Base-by-base conservation (phyloP, 1,140 invertebrate species). In the Bombus cullumanus region DNA sequence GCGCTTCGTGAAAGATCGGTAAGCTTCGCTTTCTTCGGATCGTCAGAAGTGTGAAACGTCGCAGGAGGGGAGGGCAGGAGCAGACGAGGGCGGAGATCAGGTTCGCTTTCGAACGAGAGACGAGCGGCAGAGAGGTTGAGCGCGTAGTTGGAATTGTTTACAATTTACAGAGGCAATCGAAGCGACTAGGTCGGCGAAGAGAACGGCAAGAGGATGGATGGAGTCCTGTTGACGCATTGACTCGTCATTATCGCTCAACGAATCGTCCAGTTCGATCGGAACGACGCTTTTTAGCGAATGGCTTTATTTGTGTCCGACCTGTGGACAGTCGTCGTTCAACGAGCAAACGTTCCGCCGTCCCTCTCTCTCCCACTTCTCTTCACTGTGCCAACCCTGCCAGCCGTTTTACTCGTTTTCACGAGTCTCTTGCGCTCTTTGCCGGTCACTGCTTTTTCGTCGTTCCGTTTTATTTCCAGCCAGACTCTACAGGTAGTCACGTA, bases 171-270 rank as follows among this genome's bases (percentile, higher is more conserved):
- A 91, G 84, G 89, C 88, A 86, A 87, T 85, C 68, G 73, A 86
- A 75, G 34, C 59, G 34, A n/a, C 22, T 47, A 43, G 39, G 53
- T 43, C 15, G 83, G 37, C 9, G n/a, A 15, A 57, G n/a, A 81
- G 75, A 10, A 41, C 25, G 34, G 74, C 8, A 25, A 2, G 9
- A 64, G 41, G 77, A 68, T 57, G 53, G 66, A 39, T 57, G 1
- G 15, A 4, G 59, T 71, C 89, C 87, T 93, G 93, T 94, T 94
- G 92, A 93, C 92, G 93, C 92, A 92, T 94, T 92, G 92, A 91
- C 90, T 92, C 91, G 93, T 94, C 94, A 94, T 95, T 95, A 95
- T 94, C 92, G 91, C 91, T 94, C 93, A 93, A 94, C 93, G 92
- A 95, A 94, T 94, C 92, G 88, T 91, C 68, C 90, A 83, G 81